Evolutionary conservation across 2,113 vertebrate genomes (phyloP).

Genomic region (Propithecus coquereli): DNA sequence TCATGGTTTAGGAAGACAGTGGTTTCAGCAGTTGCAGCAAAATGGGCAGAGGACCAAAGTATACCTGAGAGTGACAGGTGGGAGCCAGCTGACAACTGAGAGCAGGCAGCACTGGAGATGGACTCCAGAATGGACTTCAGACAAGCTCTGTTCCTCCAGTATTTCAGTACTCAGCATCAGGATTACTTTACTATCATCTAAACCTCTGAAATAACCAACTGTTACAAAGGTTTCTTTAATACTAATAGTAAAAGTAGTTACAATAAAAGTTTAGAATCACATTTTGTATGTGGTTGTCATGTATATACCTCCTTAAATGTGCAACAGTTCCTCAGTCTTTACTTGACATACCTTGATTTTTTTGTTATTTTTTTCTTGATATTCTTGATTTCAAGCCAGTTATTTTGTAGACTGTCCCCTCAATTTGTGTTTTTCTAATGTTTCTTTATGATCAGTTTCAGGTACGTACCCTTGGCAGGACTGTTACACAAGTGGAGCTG

Average conservation of each 20-base stretch:
- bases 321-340: neutral
- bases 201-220: neutral
- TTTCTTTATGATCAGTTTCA: neutral
- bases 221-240: neutral
- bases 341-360: neutral
- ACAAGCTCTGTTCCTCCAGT: neutral
- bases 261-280: neutral
- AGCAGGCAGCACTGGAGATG: neutral
- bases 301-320: neutral
- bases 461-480: neutral
- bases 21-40: neutral
- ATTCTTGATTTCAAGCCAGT: neutral
- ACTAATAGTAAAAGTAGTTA: neutral
- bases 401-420: neutral
- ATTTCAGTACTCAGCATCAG: neutral
- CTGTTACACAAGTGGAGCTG: too few species aligned
- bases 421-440: neutral
- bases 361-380: neutral
- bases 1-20: neutral
- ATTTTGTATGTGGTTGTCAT: neutral
- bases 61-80: neutral
- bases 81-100: neutral
- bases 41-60: neutral
- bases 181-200: neutral
- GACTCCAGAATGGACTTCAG: neutral